Conservation (phyloP, 2,888 invertebrate species). For the Apodemia zela region DNA sequence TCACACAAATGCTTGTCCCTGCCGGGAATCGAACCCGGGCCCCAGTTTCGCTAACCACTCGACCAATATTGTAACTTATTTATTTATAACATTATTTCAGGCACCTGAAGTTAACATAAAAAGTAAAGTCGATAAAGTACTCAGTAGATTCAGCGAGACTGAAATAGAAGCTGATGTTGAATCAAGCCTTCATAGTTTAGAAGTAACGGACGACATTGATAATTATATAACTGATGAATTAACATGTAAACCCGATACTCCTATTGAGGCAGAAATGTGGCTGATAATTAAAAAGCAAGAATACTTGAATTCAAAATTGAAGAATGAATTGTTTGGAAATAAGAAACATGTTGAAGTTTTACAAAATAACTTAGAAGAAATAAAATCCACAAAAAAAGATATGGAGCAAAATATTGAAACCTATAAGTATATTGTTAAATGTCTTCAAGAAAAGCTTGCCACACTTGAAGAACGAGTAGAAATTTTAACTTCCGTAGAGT, state of each 20-base stretch:
- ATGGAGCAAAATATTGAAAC: slow-evolving; percentile 57
- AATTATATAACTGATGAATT: slow-evolving; percentile 53
- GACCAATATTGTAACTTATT: too few relatives aligned
- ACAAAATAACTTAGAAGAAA: slow-evolving; percentile 51
- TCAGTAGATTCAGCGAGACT: slow-evolving; percentile 50
- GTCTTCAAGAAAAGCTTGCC: slow-evolving; percentile 68
- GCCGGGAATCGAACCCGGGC: too few relatives aligned
- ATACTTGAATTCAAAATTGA: slow-evolving; percentile 54
- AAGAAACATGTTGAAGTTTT: slow-evolving; percentile 56
- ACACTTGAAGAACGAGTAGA: slow-evolving; percentile 71
- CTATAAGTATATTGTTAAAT: slow-evolving; percentile 64
- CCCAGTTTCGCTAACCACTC: too few relatives aligned
- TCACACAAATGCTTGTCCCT: too few relatives aligned
- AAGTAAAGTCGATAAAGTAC: slow-evolving; percentile 46
- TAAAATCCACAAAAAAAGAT: slow-evolving; percentile 45
- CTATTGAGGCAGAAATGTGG: slow-evolving; percentile 58
- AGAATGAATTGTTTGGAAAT: slow-evolving; percentile 51
- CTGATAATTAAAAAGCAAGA: slow-evolving; percentile 66
- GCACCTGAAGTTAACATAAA: slow-evolving; percentile 32
- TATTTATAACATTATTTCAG: slow-evolving; percentile 19
- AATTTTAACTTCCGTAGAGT: slow-evolving; percentile 65
- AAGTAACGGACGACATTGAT: slow-evolving; percentile 54
- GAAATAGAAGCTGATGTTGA: slow-evolving; percentile 58
- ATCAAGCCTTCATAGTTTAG: slow-evolving; percentile 43
- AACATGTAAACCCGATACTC: slow-evolving; percentile 49